These are phyloP conservation scores for Choristoneura rosaceana DNA, from an alignment of 2,888 invertebrate species.

Conservation along the genomic window DNA sequence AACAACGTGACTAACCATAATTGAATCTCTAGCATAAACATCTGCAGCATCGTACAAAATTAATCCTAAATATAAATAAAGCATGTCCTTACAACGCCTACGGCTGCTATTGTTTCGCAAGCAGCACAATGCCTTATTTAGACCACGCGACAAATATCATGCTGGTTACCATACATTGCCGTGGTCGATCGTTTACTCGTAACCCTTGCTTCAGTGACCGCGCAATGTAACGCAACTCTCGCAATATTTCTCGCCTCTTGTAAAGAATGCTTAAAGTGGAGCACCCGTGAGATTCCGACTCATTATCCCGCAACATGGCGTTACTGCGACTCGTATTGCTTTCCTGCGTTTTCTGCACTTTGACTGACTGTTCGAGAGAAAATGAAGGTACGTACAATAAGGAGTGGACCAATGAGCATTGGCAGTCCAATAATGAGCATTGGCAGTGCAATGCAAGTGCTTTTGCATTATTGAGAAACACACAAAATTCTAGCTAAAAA, in stretches of 20 bases:
- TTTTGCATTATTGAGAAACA: too few species aligned
- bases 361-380: constrained; percentile 6
- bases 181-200: too few species aligned
- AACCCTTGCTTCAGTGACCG: too few species aligned
- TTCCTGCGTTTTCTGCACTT: constrained; percentile 20
- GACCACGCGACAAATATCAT: too few species aligned
- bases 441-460: too few species aligned
- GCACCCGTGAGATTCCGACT: constrained; percentile 14
- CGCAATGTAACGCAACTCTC: too few species aligned
- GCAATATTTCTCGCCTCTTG: too few species aligned
- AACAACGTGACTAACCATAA: not conserved
- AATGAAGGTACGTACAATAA: constrained; percentile 16
- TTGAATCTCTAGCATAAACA: not conserved
- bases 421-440: too few species aligned
- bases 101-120: constrained; percentile 23
- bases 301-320: constrained; percentile 34
- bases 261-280: constrained; percentile 6
- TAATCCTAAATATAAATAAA: not conserved
- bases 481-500: too few species aligned
- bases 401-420: too few species aligned
- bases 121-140: not conserved
- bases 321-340: constrained; percentile 25
- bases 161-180: too few species aligned
- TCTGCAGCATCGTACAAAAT: not conserved
- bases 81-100: constrained; percentile 17